These are phyloP conservation scores for Argentina silus DNA, from an alignment of 2,797 vertebrate genomes.

Conservation along the genomic window DNA sequence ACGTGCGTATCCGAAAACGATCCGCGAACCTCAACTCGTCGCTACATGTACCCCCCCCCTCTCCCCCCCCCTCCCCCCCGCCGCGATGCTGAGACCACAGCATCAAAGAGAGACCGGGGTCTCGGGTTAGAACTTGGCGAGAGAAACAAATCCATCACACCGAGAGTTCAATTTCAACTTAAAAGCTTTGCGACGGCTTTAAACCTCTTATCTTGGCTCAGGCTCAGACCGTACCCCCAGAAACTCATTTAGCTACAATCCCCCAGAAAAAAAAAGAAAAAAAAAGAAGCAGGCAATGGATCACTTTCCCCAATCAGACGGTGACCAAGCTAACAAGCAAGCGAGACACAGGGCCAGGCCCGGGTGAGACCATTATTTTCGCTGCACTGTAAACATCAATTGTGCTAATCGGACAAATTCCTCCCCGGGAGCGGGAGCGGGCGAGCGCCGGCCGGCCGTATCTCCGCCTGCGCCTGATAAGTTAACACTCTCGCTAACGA, in stretches of 20 bases:
- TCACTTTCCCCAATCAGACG: slow-evolving; percentile 32
- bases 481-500: slow-evolving; percentile 61
- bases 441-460: slow-evolving; percentile 37
- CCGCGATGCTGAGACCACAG: too few relatives aligned
- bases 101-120: too few relatives aligned
- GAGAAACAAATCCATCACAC: not conserved
- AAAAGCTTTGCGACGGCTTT: not conserved
- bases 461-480: slow-evolving; percentile 64
- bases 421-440: slow-evolving; percentile 22
- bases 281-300: slow-evolving; percentile 20
- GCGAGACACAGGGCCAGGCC: slow-evolving; percentile 33
- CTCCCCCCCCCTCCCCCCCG: too few relatives aligned
- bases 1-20: too few relatives aligned
- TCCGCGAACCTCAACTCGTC: too few relatives aligned
- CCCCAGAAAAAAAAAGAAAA: slow-evolving; percentile 21
- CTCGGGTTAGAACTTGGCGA: too few relatives aligned
- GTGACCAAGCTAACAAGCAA: slow-evolving; percentile 29
- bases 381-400: slow-evolving; percentile 59
- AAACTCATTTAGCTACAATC: slow-evolving; percentile 15
- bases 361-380: slow-evolving; percentile 49
- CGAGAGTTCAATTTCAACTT: not conserved
- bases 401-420: slow-evolving; percentile 65
- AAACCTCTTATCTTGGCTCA: not conserved
- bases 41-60: too few relatives aligned
- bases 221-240: slow-evolving; percentile 6